Evolutionary conservation across 1,140 invertebrate genomes (phyloP), one percentile per base, ranked within the genome.

Genomic region (Potamilus streckersoni): DNA sequence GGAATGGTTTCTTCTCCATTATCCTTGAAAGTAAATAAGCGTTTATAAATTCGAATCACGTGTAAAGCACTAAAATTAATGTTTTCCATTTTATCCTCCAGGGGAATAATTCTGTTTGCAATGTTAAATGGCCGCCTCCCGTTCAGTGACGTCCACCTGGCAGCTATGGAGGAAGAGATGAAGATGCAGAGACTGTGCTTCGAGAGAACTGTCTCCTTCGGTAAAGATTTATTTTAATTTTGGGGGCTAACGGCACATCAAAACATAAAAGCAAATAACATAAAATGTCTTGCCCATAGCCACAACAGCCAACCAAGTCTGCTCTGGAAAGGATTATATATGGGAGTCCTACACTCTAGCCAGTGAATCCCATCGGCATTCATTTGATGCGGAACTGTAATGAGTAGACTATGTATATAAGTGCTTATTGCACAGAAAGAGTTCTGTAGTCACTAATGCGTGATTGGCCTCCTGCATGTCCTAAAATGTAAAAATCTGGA

Each of bases 51-150:
- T 8, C 6, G 38, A 49, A 49, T 49, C 38, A 49, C 38, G 38
- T 49, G 38, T 11, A 49, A 49, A 49, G 38, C 38, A 49, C 4
- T 4, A 11, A 49, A 49, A 49, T 49, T 6, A 11, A 49, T 49
- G 38, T 49, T 49, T 49, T 49, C 6, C 38, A 49, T 49, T 6
- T 49, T 49, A 49, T 49, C 38, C 38, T 77, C 27, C 56, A 84
- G 83, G 15, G 97, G 97, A 65, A 97, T 99, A 4, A 98, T 99
- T 87, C 91, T 99, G 58, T 99, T 97, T 90, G 98, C 98, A 96
- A 91, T 99, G 84, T 97, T 98, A 1, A 97, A 95, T 90, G 97
- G 97, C 31, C 94, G 96, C 85, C 94, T 97, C 19, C 97, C 97
- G 15, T 99, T 99, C 89, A 96, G 98, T 91, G 97, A 98, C 91